These are phyloP conservation scores for Akabosia matsudoensis DNA, from an alignment of 1,140 invertebrate genomes.

Conservation along the genomic window DNA sequence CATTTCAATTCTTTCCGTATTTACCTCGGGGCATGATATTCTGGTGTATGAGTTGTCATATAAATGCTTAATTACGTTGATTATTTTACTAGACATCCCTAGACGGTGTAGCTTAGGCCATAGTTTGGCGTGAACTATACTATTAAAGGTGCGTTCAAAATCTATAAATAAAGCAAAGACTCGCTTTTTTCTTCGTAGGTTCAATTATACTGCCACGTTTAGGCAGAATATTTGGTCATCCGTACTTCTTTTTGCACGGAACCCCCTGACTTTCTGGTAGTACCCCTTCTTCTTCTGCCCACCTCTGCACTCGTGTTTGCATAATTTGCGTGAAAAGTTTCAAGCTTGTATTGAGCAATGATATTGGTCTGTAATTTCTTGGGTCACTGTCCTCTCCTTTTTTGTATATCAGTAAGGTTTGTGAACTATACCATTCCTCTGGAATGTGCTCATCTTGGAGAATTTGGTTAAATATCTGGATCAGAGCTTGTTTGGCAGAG, in stretches of 20 bases:
- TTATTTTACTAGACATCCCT: constrained; percentile 42
- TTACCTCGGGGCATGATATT: background rate
- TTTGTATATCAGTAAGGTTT: constrained; percentile 23
- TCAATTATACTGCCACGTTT: constrained; percentile 36
- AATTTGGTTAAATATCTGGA: constrained; percentile 22
- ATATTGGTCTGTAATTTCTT: constrained; percentile 30
- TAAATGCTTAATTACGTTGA: constrained; percentile 37
- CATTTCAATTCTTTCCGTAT: constrained; percentile 18
- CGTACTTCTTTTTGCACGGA: constrained; percentile 35
- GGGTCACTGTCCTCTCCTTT: constrained; percentile 17
- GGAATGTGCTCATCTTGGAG: background rate
- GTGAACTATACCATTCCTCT: background rate
- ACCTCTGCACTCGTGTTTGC: constrained; percentile 26
- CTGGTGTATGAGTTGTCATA: constrained; percentile 21
- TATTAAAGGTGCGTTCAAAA: constrained; percentile 46
- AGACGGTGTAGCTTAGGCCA: constrained; percentile 42
- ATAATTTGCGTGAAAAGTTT: constrained; percentile 46
- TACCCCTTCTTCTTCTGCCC: constrained; percentile 33
- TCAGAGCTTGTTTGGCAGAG: background rate
- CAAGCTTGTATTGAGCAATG: constrained; percentile 35
- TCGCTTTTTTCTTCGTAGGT: constrained; percentile 23
- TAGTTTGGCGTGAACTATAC: constrained; percentile 40
- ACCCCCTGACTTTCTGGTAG: constrained; percentile 45
- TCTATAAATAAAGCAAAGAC: constrained; percentile 47
- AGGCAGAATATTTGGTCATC: constrained; percentile 44